Evolutionary conservation across 2,797 vertebrate species (phyloP).

Genomic region (Euphonia xanthogaster): DNA sequence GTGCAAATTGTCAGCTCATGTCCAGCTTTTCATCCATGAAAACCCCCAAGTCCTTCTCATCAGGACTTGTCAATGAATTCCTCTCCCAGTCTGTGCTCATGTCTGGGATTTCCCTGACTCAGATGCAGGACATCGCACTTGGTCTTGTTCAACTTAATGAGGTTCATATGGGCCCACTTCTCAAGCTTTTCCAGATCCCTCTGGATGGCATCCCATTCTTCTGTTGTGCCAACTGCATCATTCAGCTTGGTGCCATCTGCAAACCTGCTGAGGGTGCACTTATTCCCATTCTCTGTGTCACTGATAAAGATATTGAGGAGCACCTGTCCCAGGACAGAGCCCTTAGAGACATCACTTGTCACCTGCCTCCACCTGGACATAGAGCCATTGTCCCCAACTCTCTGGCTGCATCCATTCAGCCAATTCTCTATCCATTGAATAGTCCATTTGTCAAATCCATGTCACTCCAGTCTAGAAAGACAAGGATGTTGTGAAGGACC

Average conservation of each 20-base stretch:
- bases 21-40: not conserved
- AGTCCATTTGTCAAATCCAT: not conserved
- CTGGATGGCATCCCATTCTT: not conserved
- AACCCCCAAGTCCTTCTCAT: not conserved
- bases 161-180: not conserved
- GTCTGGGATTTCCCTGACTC: not conserved
- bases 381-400: not conserved
- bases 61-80: not conserved
- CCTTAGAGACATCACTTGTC: accelerated
- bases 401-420: not conserved
- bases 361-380: not conserved
- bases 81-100: not conserved
- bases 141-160: not conserved
- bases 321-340: not conserved
- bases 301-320: not conserved
- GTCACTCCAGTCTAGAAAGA: not conserved
- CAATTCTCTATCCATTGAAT: not conserved
- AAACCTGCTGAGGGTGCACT: not conserved
- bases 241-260: not conserved
- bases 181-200: not conserved
- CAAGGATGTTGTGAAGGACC: accelerated
- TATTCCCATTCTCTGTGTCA: not conserved
- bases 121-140: not conserved
- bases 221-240: not conserved
- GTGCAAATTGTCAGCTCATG: not conserved